Conservation (phyloP, 2,797 vertebrate species). For the Onychomys arenicola region DNA sequence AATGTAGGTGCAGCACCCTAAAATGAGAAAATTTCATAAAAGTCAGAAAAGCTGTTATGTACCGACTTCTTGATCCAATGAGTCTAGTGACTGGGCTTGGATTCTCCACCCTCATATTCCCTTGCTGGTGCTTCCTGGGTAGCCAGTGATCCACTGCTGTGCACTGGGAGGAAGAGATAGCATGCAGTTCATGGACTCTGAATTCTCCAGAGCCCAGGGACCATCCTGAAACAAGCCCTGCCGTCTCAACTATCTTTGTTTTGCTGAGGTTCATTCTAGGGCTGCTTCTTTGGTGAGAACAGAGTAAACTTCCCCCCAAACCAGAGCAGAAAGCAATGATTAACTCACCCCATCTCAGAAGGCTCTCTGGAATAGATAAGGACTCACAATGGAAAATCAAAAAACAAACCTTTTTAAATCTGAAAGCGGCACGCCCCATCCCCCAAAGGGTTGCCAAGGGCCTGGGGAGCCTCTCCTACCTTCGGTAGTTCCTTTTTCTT, state of each 20-base stretch:
- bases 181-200: not conserved
- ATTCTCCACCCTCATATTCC: not conserved
- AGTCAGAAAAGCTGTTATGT: not conserved
- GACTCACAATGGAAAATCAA: not conserved
- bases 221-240: not conserved
- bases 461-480: conserved; percentile 80
- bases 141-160: not conserved
- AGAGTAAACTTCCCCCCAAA: not conserved
- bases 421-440: not conserved
- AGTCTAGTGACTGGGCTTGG: not conserved
- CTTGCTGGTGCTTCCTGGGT: not conserved
- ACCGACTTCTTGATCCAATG: not conserved
- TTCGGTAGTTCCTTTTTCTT: conserved; percentile 85
- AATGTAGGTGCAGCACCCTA: not conserved
- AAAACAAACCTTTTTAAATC: not conserved
- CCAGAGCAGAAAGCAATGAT: not conserved
- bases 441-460: not conserved
- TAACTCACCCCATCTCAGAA: not conserved
- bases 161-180: not conserved
- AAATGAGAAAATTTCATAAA: not conserved
- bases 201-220: not conserved
- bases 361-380: not conserved
- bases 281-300: not conserved
- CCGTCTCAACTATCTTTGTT: not conserved
- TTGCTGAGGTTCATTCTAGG: not conserved